Evolutionary conservation across 2,797 vertebrate genomes (phyloP).

Genomic region (Manis pentadactyla): DNA sequence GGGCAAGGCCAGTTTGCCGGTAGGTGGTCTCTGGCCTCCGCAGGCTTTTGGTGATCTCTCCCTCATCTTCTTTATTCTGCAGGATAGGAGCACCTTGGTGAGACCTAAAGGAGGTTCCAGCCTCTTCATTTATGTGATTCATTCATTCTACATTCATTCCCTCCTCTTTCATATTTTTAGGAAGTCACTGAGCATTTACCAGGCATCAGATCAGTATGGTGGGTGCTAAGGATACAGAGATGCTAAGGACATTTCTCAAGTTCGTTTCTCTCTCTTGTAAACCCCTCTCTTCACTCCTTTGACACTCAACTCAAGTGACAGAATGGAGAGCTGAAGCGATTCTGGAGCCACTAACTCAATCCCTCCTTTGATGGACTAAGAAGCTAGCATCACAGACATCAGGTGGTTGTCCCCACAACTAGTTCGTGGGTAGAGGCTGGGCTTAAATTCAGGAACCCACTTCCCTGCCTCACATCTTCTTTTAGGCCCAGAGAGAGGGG

Average conservation of each 20-base stretch:
- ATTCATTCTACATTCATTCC: not conserved
- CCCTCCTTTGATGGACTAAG: not conserved
- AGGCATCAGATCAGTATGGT: not conserved
- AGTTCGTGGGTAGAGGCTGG: not conserved
- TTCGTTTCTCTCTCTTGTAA: not conserved
- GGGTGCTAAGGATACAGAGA: not conserved
- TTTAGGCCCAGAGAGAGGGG: not conserved
- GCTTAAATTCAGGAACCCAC: not conserved
- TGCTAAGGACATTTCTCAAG: not conserved
- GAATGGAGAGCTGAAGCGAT: not conserved
- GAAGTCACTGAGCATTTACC: not conserved
- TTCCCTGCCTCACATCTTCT: not conserved
- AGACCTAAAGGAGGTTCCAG: not conserved
- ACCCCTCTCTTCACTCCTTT: not conserved
- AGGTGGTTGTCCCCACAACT: not conserved
- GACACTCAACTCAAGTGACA: not conserved
- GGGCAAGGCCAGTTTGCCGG: slow-evolving; percentile 95
- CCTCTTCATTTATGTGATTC: not conserved
- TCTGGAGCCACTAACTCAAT: not conserved
- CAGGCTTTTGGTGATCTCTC: slow-evolving; percentile 94
- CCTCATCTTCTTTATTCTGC: slow-evolving; percentile 98
- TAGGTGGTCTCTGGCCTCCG: slow-evolving; percentile 95
- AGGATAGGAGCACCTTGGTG: slow-evolving; percentile 59
- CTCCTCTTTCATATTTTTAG: not conserved
- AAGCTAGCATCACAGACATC: not conserved